A percentile compares a stretch with the other conserved stretches of the same genome.
Evolutionary conservation across 2,113 vertebrate species (phyloP).

Genomic region (Myanophis thanlyinensis): DNA sequence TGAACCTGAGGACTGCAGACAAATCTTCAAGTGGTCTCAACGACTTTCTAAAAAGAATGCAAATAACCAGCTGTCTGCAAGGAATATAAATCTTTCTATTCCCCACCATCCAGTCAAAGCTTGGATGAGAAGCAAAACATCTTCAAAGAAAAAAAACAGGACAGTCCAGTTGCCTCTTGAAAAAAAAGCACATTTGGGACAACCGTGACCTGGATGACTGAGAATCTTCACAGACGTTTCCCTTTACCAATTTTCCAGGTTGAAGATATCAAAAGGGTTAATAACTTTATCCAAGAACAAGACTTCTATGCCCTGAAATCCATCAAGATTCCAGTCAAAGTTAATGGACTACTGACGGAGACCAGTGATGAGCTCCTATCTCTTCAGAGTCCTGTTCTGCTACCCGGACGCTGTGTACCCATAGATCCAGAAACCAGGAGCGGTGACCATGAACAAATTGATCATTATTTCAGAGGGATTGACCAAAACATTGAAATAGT

Average conservation of each 20-base stretch:
- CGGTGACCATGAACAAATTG: constrained; percentile 52
- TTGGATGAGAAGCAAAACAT: too few relatives aligned
- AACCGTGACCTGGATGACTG: too few relatives aligned
- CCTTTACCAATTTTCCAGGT: constrained; percentile 74
- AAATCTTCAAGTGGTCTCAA: too few relatives aligned
- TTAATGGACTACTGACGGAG: constrained; percentile 84
- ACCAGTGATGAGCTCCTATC: constrained; percentile 37
- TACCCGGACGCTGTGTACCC: neutral
- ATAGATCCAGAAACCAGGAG: neutral
- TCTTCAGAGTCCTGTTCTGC: neutral
- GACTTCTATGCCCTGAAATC: constrained; percentile 89
- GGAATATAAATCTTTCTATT: too few relatives aligned
- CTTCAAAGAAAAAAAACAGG: too few relatives aligned
- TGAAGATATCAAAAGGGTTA: constrained; percentile 89
- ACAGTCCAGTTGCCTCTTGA: too few relatives aligned
- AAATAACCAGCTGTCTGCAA: too few relatives aligned
- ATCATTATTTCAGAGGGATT: constrained; percentile 81
- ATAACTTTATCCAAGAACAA: constrained; percentile 92
- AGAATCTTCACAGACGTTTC: neutral
- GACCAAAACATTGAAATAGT: constrained; percentile 81
- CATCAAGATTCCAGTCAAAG: constrained; percentile 89
- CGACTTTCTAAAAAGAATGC: too few relatives aligned
- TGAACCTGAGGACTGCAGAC: too few relatives aligned
- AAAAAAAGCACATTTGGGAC: too few relatives aligned
- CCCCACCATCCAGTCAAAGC: too few relatives aligned